Evolutionary conservation across 2,113 vertebrate genomes (phyloP), one percentile per base, ranked within the genome.

Genomic region (Nycticebus coucang): DNA sequence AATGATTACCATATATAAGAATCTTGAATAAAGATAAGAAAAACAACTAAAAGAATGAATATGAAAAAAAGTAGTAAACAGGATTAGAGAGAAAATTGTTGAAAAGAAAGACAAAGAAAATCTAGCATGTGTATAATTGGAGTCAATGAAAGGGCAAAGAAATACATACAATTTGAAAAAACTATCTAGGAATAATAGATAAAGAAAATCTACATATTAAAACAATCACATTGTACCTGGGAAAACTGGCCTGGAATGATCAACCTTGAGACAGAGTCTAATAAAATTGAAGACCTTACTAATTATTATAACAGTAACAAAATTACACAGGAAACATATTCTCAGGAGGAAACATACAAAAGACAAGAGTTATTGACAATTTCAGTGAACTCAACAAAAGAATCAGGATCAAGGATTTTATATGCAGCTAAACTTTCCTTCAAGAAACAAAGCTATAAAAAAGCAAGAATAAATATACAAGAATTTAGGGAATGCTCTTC

Each of bases 31-130:
- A 89, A 85, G 22, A 24, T 26, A 62, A 94, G 33, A 22, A 60
- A 82, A 82, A 62, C 55, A 87, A 69, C 24, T 83, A 62, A 85
- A 94, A 66, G 4, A 89, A 74, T 37, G 33, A 88, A 84, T 79
- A 24, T 59, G 26, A 64, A 15, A 35, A 50, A 84, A 89, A n/a
- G 30, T 59, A 64, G 37, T 37, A 37, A 55, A 95, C 62, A 60
- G 7, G 1, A 33, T 75, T 53, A 69, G 53, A 86, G 8, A 72
- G 21, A 87, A 96, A 90, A 77, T 12, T 2, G 7, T 28, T 95
- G 28, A 57, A 53, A 91, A 93, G n/a, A 4, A 78, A 93, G 19
- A 19, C 26, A 91, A 96, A 86, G 17, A 92, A 87, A 87, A 90
- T 82, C 18, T 15, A 90, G 33, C 21, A 5, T 21, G 45, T 33